Evolutionary conservation across 2,797 vertebrate genomes (phyloP).

Genomic region (Epinephelus coioides): DNA sequence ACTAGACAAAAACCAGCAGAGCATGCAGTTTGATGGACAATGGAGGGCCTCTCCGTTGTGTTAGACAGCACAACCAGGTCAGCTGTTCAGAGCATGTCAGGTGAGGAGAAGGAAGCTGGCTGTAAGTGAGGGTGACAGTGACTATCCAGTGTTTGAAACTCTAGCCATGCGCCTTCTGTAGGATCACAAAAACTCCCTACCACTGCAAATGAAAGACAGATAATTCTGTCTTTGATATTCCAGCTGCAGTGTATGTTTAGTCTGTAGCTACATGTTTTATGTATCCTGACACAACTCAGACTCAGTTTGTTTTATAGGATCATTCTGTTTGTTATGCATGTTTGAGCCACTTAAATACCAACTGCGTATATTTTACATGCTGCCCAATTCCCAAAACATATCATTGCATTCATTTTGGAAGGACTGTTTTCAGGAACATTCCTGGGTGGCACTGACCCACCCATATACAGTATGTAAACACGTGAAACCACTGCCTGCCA

Average conservation of each 20-base stretch:
- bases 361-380: not conserved
- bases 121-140: not conserved
- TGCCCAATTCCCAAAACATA: not conserved
- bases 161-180: not conserved
- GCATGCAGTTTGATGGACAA: slow-evolving; percentile 53
- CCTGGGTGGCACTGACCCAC: not conserved
- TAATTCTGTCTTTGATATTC: not conserved
- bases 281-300: not conserved
- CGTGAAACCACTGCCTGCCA: not conserved
- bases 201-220: not conserved
- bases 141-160: not conserved
- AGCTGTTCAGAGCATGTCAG: slow-evolving; percentile 50
- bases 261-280: not conserved
- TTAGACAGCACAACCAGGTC: slow-evolving; percentile 43
- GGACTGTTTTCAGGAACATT: not conserved
- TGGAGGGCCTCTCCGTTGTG: slow-evolving; percentile 46
- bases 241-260: not conserved
- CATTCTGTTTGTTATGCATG: slow-evolving; percentile 1
- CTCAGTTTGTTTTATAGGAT: not conserved
- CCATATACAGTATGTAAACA: not conserved
- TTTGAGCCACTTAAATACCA: not conserved
- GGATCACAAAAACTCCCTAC: not conserved
- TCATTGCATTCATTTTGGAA: not conserved
- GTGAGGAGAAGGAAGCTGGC: slow-evolving; percentile 37
- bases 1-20: slow-evolving; percentile 54